These are phyloP conservation scores for Bubo scandiacus DNA, from an alignment of 2,113 vertebrate species.

Conservation along the genomic window DNA sequence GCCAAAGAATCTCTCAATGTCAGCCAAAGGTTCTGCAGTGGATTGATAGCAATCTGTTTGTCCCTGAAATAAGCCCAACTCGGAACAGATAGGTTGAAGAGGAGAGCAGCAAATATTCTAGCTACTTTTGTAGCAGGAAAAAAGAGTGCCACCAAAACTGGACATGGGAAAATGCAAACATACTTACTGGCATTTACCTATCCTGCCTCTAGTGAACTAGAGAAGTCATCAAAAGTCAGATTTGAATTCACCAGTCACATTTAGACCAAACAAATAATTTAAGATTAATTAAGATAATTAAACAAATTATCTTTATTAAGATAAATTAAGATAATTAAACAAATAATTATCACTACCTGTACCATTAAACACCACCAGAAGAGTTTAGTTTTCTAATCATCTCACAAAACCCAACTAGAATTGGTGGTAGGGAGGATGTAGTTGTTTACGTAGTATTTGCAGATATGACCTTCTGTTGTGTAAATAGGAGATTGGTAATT, in stretches of 20 bases:
- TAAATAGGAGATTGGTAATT: background rate
- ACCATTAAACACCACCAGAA: background rate
- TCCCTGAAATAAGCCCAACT: background rate
- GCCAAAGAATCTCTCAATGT: background rate
- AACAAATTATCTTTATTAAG: no score
- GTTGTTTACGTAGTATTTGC: background rate
- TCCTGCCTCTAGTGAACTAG: background rate
- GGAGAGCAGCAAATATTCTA: background rate
- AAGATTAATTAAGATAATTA: background rate
- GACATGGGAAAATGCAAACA: background rate
- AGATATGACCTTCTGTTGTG: background rate
- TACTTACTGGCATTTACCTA: background rate
- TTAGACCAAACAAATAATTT: background rate
- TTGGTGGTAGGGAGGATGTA: background rate
- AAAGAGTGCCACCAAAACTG: background rate
- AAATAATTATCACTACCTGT: background rate
- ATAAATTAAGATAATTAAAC: no score
- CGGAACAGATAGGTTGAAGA: background rate
- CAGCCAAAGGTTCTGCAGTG: background rate
- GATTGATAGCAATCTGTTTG: background rate
- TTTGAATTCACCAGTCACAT: background rate
- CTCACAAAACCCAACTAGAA: background rate
- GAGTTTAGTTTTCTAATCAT: background rate
- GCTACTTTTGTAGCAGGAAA: background rate
- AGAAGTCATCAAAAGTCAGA: background rate